Conservation (phyloP, 2,113 vertebrate species). For the Psophia crepitans region DNA sequence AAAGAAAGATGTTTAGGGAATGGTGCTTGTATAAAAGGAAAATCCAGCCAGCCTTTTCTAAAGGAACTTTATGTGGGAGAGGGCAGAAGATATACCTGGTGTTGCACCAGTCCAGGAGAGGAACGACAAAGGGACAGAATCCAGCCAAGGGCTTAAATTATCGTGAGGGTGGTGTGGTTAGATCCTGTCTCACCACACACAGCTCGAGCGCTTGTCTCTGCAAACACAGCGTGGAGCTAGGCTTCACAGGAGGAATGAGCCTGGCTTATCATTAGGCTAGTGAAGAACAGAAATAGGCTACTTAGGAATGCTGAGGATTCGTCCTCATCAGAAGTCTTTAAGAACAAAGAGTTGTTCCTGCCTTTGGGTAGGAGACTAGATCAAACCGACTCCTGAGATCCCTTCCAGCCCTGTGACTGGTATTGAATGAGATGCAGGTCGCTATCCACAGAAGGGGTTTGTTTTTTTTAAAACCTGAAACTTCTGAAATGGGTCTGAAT, state of each 20-base stretch:
- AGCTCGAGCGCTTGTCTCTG: background rate
- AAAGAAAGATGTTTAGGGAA: background rate
- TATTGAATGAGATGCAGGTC: slow-evolving; percentile 11
- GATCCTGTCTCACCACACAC: background rate
- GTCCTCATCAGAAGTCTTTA: background rate
- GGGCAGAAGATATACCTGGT: background rate
- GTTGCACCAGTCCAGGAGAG: background rate
- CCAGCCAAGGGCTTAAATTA: background rate
- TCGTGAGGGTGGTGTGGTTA: background rate
- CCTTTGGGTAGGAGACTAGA: slow-evolving; percentile 39
- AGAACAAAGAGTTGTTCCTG: slow-evolving; percentile 40
- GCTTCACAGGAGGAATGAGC: background rate
- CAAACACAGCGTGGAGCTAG: background rate
- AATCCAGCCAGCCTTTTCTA: background rate
- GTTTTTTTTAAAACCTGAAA: background rate
- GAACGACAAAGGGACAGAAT: background rate
- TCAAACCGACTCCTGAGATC: slow-evolving; percentile 39
- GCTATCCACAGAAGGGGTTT: background rate
- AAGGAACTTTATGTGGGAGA: background rate
- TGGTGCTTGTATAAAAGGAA: background rate
- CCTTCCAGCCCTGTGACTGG: slow-evolving; percentile 46
- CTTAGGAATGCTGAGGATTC: background rate
- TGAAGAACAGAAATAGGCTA: background rate
- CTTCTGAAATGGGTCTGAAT: slow-evolving; percentile 1
- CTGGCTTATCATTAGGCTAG: slow-evolving; percentile 8